Evolutionary conservation across 2,797 vertebrate genomes (phyloP).

Genomic region (Chanos chanos): DNA sequence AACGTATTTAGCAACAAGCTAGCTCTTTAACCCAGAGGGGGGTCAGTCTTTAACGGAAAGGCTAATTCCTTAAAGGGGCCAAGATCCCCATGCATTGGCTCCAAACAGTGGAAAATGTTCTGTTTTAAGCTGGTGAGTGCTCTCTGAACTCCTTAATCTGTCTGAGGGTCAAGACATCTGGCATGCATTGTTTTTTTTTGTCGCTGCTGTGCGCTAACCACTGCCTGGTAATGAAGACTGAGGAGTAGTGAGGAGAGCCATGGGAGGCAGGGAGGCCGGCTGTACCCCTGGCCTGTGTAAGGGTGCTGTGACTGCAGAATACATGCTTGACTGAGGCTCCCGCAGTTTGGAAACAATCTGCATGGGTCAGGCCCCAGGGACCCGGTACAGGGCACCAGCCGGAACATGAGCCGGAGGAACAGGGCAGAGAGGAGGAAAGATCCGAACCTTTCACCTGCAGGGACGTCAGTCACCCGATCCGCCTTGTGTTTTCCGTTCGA

Average conservation of each 20-base stretch:
- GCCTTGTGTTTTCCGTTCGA: conserved; percentile 15
- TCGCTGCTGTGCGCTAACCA: not conserved
- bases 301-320: too few relatives aligned
- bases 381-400: conserved; percentile 15
- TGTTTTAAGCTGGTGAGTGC: not conserved
- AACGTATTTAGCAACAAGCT: conserved; percentile 25
- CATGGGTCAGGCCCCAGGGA: conserved; percentile 28
- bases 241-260: not conserved
- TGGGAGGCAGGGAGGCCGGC: too few relatives aligned
- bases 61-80: conserved; percentile 14
- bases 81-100: not conserved
- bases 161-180: not conserved
- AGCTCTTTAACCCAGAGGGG: conserved; percentile 10
- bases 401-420: conserved; percentile 16
- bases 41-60: conserved; percentile 8
- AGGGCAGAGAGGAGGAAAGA: not conserved
- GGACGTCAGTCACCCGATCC: conserved; percentile 22
- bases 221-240: not conserved
- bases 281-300: too few relatives aligned
- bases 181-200: not conserved
- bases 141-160: not conserved
- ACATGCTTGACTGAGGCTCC: too few relatives aligned
- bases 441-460: conserved; percentile 16
- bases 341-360: conserved; percentile 3
- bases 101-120: not conserved